phyloP scores from a whole-genome alignment of 2,888 invertebrate species.

The Cantharis lateralis region DNA sequence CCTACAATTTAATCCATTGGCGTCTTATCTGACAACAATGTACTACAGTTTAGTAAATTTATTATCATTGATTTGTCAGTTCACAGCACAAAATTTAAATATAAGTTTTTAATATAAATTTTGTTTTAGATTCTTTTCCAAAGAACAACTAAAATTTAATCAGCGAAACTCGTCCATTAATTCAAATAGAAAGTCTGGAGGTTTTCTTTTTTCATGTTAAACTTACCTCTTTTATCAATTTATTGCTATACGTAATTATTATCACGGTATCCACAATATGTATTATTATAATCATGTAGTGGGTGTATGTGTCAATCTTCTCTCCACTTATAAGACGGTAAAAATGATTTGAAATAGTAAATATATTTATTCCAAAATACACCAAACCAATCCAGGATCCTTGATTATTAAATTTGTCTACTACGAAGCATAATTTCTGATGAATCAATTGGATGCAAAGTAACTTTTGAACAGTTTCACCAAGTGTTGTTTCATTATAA shows the following conservation, averaged over 20 bases:
- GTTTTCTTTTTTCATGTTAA: no score
- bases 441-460: neutral
- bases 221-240: neutral
- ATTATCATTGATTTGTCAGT: no score
- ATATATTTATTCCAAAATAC: neutral
- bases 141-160: no score
- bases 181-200: no score
- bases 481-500: neutral
- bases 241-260: neutral
- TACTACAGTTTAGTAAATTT: no score
- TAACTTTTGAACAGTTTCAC: neutral
- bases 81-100: no score
- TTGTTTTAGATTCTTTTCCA: no score
- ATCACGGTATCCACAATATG: neutral
- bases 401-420: neutral
- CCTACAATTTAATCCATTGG: no score
- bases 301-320: neutral
- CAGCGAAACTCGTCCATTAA: no score
- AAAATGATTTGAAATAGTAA: neutral
- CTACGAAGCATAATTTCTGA: neutral
- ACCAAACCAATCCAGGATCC: neutral
- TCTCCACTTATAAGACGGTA: neutral
- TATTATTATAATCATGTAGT: neutral
- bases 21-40: no score
- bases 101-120: no score